Evolutionary conservation across 2,888 invertebrate genomes (phyloP), one percentile per base, ranked within the genome.

Genomic region (Pachycephus smyrnensis): DNA sequence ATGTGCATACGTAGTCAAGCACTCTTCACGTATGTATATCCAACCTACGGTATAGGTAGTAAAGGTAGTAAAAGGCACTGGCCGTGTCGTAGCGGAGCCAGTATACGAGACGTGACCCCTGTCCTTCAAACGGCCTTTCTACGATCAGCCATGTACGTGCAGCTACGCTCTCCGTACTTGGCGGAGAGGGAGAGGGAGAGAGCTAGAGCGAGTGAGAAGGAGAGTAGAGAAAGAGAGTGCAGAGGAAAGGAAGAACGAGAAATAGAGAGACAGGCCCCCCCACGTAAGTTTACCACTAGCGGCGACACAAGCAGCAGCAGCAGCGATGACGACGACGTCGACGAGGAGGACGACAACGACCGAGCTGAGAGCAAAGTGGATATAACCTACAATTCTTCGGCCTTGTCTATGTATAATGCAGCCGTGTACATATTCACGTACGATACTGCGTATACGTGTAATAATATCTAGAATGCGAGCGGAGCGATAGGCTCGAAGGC

Each of bases 71-170:
- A 77, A 77, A 71, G 71, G 71, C 40, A 75, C 73, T 75, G 36
- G 74, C 30, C 79, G 84, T 84, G 82, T 84, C 82, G 80, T 82
- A 81, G 73, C 75, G 37, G 71, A 74, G 69, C 75, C 33, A 78
- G 79, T 55, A 84, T 85, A 55, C 40, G 84, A 83, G 78, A 84
- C 87, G 84, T 87, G 86, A 87, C 88, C 87, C 86, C 87, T 89
- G 89, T 89, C 89, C 89, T 89, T 89, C 89, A 88, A 88, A 89
- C 88, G 89, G 89, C 89, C 89, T 89, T 89, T 88, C 89, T 87
- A 87, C 88, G 86, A 86, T 81, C 85, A 12, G 23, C 12, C 36
- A 32, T 23, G 23, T 73, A 73, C 74, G 74, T 35, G 74, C 74
- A 30, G 36, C 33, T 12, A 33, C 74, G 33, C 30, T n/a, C 36